Evolutionary conservation across 1,140 invertebrate genomes (phyloP), one percentile per base, ranked within the genome.

Genomic region (Uloborus diversus): DNA sequence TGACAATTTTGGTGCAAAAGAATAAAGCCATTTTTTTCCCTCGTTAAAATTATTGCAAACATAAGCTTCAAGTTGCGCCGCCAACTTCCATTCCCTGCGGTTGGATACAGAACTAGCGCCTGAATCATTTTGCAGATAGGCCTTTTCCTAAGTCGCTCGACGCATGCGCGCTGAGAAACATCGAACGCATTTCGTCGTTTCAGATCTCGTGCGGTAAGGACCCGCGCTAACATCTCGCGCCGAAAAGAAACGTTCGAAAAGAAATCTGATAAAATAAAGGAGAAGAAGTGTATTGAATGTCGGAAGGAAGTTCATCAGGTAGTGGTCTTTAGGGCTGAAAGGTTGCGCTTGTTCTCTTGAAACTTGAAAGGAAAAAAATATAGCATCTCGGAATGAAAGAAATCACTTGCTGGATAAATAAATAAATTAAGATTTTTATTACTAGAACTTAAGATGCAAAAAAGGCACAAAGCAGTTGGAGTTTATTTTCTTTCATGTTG

Each of bases 71-170:
- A n/a, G n/a, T n/a, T n/a, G n/a, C n/a, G n/a, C n/a, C n/a, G n/a
- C n/a, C 64, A 17, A 42, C 64, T 47, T 23, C 13, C 64, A 51
- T 66, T 42, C 61, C 23, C 28, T 28, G 23, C 73, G 20, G 30
- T 78, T 57, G 49, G 73, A 78, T 53, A 65, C 49, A n/a, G 30
- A 78, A 66, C 73, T 65, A 66, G 62, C 57, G 62, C 70, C 70
- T 78, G 73, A 78, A 66, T 78, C 73, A 75, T 64, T 78, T 78
- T 78, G 73, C 73, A 78, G 73, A 78, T 78, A 73, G 57, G 70
- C 70, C n/a, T 42, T 75, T 27, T 37, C 56, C 20, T 3, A 57
- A 78, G 32, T 66, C 32, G 14, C 28, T 11, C 51, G 20, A 49
- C 73, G 73, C 73, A 32, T 78, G 73, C 73, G 73, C 57, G 27